Evolutionary conservation across 2,113 vertebrate species (phyloP), one percentile per base, ranked within the genome.

Genomic region (Sorex araneus): DNA sequence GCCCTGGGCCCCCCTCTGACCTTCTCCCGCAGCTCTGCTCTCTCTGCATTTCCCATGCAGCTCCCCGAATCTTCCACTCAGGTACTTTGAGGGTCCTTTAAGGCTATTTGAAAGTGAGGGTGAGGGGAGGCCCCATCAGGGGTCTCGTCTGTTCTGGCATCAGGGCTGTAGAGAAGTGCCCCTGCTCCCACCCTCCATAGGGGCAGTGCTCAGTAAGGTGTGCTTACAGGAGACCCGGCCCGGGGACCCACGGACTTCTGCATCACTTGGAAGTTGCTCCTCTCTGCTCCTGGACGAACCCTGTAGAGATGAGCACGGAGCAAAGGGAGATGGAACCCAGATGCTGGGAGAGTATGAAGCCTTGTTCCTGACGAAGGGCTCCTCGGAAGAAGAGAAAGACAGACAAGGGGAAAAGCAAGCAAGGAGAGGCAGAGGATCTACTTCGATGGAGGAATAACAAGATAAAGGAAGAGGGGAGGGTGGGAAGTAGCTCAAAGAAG

Each of bases 11-110:
- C 21, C 12, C 43, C 45, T 1, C 8, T 11, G 36, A 50, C 12
- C 67, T 0, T n/a, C n/a, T n/a, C n/a, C 32, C 3, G 43, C 63
- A 36, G 43, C 67, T 60, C 79, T 8, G 32, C 12, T 23, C 57
- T 19, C 18, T 60, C 4, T 60, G 57, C 57, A 21, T 23, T 60
- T 60, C 57, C 57, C n/a, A 5, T 43, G 10, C 27, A 0, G 2
- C 40, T 50, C 30, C 32, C 10, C 0, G 2, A 11, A 7, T 5
- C 5, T 2, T 3, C 1, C 25, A 50, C 32, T 0, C 6, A 1
- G 27, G 69, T 6, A 2, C 30, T 27, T 30, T 1, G 7, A 36
- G 5, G 57, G 69, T 9, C 40, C 57, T 21, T 63, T 71, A 60
- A 36, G 10, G n/a, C 75, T 78, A 43, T 64, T 67, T 27, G 6